phyloP scores from a whole-genome alignment of 2,888 invertebrate genomes.

The Microchrysa polita region DNA sequence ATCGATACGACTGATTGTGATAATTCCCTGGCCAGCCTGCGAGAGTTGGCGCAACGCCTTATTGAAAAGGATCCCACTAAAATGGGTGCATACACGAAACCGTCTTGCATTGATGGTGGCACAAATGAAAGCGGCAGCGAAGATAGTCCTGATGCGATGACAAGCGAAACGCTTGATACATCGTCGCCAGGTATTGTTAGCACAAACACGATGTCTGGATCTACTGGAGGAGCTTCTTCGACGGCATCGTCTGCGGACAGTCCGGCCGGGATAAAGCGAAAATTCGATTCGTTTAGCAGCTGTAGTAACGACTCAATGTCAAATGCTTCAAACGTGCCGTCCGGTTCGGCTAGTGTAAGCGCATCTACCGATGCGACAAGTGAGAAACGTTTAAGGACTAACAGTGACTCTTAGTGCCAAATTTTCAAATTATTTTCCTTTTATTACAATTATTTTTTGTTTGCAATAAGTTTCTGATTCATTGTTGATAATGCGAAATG shows the following conservation, averaged over 20 bases:
- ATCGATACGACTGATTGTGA: conserved; percentile 97
- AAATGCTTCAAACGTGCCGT: conserved; percentile 8
- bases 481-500: neutral
- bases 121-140: conserved; percentile 49
- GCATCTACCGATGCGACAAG: neutral
- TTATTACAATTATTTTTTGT: conserved; percentile 23
- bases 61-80: conserved; percentile 84
- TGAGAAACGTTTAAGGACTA: conserved; percentile 49
- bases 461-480: too few species aligned
- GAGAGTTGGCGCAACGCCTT: conserved; percentile 81
- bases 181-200: neutral
- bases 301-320: conserved; percentile 47
- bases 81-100: conserved; percentile 67
- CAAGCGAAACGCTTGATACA: conserved; percentile 3
- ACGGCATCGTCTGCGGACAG: conserved; percentile 21
- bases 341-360: neutral
- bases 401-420: conserved; percentile 51
- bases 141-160: conserved; percentile 42
- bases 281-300: conserved; percentile 48
- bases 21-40: conserved; percentile 88
- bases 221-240: neutral
- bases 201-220: neutral
- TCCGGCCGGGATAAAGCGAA: conserved; percentile 47
- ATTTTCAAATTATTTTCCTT: conserved; percentile 32
- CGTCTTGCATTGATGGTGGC: conserved; percentile 57